phyloP scores from a whole-genome alignment of 2,797 vertebrate species.

The Lerista edwardsae region DNA sequence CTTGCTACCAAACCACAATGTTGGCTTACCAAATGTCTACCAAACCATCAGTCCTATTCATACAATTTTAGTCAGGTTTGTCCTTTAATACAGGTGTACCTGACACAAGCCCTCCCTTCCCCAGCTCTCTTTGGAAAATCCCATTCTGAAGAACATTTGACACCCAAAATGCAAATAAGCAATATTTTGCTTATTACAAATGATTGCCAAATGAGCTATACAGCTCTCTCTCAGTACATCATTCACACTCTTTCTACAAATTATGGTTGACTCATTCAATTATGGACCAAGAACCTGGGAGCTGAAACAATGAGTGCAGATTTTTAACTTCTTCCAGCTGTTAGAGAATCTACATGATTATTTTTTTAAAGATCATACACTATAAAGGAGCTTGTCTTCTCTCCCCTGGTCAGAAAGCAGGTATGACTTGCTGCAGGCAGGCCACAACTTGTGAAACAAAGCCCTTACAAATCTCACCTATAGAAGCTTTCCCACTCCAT shows the following conservation, averaged over 20 bases:
- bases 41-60: not conserved
- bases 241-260: not conserved
- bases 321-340: not conserved
- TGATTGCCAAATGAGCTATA: not conserved
- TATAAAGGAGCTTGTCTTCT: not conserved
- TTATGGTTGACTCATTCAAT: not conserved
- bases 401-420: not conserved
- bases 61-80: not conserved
- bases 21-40: too few species aligned
- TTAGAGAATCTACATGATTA: not conserved
- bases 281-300: not conserved
- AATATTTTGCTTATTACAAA: not conserved
- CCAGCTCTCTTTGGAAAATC: not conserved
- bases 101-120: not conserved
- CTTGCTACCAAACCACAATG: not conserved
- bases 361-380: too few species aligned
- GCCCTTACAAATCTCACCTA: not conserved
- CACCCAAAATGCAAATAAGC: not conserved
- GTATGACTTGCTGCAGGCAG: not conserved
- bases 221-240: not conserved
- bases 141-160: not conserved
- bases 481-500: not conserved
- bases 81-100: not conserved
- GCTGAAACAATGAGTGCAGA: not conserved
- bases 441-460: constrained; percentile 9